A percentile compares a stretch with the other conserved stretches of the same genome.
phyloP scores from a whole-genome alignment of 1,140 invertebrate species.

The Drosophila lini region DNA sequence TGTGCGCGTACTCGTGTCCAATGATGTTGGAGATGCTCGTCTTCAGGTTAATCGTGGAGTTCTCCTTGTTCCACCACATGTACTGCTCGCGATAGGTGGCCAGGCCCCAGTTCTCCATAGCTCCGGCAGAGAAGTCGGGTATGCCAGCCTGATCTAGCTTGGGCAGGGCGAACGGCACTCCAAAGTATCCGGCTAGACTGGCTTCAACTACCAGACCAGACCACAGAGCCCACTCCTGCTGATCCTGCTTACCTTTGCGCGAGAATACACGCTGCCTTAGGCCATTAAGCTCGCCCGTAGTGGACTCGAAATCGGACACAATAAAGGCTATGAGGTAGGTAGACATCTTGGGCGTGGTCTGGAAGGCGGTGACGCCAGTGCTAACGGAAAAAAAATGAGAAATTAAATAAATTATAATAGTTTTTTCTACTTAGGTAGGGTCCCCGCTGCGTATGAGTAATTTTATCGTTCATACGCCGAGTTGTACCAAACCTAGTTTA shows the following conservation, averaged over 20 bases:
- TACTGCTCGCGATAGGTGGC: slow-evolving; percentile 76
- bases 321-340: slow-evolving; percentile 92
- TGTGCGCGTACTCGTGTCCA: slow-evolving; percentile 88
- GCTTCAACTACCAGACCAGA: slow-evolving; percentile 58
- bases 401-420: background rate
- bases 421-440: background rate
- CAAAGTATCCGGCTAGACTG: slow-evolving; percentile 60
- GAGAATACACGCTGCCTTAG: slow-evolving; percentile 64
- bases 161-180: slow-evolving; percentile 58
- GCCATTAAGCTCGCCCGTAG: slow-evolving; percentile 71
- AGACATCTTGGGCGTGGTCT: slow-evolving; percentile 84
- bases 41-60: slow-evolving; percentile 69
- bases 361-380: slow-evolving; percentile 60
- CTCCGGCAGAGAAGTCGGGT: slow-evolving; percentile 74
- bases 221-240: slow-evolving; percentile 61
- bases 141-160: slow-evolving; percentile 76
- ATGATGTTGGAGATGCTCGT: slow-evolving; percentile 86
- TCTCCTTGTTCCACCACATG: slow-evolving; percentile 68
- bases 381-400: background rate
- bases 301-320: slow-evolving; percentile 87
- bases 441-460: slow-evolving; percentile 1
- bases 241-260: slow-evolving; percentile 58
- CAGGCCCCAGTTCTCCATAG: slow-evolving; percentile 81
- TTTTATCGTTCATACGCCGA: background rate
- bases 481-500: too few relatives aligned